These are phyloP conservation scores for Tangara arthus DNA, from an alignment of 2,797 vertebrate genomes.

Conservation along the genomic window DNA sequence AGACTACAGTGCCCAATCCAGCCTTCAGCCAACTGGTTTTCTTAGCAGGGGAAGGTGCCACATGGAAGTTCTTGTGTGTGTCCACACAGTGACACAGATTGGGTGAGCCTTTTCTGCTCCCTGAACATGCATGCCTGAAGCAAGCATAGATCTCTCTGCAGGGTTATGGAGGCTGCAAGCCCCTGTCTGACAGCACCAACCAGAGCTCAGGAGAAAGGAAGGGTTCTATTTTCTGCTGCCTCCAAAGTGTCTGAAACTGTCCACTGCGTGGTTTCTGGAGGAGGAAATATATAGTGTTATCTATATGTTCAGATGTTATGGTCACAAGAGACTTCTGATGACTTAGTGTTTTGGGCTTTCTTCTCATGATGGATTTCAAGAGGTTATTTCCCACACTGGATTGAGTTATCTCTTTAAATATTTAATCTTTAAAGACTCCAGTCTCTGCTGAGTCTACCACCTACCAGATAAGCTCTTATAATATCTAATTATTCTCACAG, in stretches of 20 bases:
- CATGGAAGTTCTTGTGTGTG: background rate
- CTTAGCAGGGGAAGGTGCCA: background rate
- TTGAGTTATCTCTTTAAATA: background rate
- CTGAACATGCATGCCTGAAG: background rate
- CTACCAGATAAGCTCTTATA: background rate
- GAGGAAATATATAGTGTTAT: background rate
- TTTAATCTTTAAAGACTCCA: background rate
- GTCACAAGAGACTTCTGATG: background rate
- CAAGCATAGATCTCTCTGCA: fast-evolving
- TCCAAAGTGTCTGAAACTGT: background rate
- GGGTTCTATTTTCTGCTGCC: background rate
- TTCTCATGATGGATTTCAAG: background rate
- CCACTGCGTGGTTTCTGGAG: background rate
- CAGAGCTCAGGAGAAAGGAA: background rate
- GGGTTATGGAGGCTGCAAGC: background rate
- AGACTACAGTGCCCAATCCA: background rate
- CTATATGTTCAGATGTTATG: background rate
- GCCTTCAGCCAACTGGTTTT: background rate
- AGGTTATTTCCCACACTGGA: background rate
- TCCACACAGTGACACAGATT: background rate
- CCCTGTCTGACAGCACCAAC: background rate
- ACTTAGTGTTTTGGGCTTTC: fast-evolving
- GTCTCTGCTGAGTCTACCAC: background rate
- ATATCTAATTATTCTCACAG: background rate
- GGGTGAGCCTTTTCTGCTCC: background rate